phyloP scores from a whole-genome alignment of 2,113 vertebrate genomes.

The Cyprinodon tularosa region DNA sequence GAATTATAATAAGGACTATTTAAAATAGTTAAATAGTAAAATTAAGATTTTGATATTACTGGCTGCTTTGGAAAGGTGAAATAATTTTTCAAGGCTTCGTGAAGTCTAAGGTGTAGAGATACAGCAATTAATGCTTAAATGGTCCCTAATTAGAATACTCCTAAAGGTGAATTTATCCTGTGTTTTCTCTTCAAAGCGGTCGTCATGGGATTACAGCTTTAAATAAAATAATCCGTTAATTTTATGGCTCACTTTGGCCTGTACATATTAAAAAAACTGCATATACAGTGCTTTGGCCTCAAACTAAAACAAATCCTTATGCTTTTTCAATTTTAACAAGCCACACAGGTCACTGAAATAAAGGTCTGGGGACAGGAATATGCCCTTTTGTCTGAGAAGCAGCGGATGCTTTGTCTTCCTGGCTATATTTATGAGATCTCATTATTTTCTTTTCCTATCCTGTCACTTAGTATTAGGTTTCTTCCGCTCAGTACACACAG shows the following conservation, averaged over 20 bases:
- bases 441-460: constrained; percentile 76
- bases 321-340: constrained; percentile 1
- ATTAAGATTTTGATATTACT: neutral
- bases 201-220: constrained; percentile 7
- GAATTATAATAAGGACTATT: too few relatives aligned
- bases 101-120: neutral
- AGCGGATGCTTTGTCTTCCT: constrained; percentile 51
- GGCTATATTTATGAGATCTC: constrained; percentile 69
- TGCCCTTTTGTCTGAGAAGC: constrained; percentile 43
- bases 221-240: constrained; percentile 2
- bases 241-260: constrained; percentile 32
- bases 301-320: constrained; percentile 3
- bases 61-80: too few relatives aligned
- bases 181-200: constrained; percentile 17
- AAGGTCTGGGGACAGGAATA: constrained; percentile 58
- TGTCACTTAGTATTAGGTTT: constrained; percentile 75
- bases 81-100: neutral
- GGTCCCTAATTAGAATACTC: constrained; percentile 11
- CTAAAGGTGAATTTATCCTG: constrained; percentile 19
- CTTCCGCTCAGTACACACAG: constrained; percentile 55
- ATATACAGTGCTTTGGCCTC: neutral
- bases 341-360: constrained; percentile 53
- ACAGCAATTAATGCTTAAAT: neutral
- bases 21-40: too few relatives aligned
- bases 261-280: constrained; percentile 4